Evolutionary conservation across 2,113 vertebrate genomes (phyloP), one percentile per base, ranked within the genome.

Genomic region (Cephalopterus ornatus): DNA sequence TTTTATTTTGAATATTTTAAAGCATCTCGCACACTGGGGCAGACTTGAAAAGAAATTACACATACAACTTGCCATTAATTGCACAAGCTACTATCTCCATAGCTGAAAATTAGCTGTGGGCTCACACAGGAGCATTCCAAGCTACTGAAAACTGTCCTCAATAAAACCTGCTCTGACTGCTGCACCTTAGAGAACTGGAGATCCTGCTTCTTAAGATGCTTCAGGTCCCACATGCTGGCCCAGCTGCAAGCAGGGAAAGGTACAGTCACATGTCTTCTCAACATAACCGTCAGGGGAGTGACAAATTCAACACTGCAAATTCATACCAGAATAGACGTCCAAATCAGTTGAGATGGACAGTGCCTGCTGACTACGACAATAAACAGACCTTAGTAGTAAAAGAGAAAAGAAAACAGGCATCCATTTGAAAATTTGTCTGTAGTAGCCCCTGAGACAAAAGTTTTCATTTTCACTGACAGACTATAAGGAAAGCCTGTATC

Each of bases 1-100:
- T 97, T 95, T 91, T 94, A 85, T 91, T 93, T 67, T 92, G 74
- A 96, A 73, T 92, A 94, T 83, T 89, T 95, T 79, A 85, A 95
- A 97, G 85, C n/a, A 22, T 67, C 72, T 93, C 70, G 63, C 65
- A 70, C 62, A 70, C 42, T 47, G 35, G 78, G 66, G 65, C 71
- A 89, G 71, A 56, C 74, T 86, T 87, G 63, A 78, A 89, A 93
- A 86, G 79, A 89, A 87, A 75, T 92, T 82, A 83, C 23, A 89
- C 62, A 63, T 68, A 94, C n/a, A 92, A 65, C 39, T 75, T 82
- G 70, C 65, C 61, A 35, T 80, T 93, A 80, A 88, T 72, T 79
- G 83, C 46, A 37, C 52, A 72, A 71, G 85, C 52, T 87, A 56
- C 76, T 84, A 21, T 35, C 55, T 65, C 87, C 56, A n/a, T 32